These are phyloP conservation scores for Trididemnum clinides DNA, from an alignment of 23 tunicate genomes.

Conservation along the genomic window DNA sequence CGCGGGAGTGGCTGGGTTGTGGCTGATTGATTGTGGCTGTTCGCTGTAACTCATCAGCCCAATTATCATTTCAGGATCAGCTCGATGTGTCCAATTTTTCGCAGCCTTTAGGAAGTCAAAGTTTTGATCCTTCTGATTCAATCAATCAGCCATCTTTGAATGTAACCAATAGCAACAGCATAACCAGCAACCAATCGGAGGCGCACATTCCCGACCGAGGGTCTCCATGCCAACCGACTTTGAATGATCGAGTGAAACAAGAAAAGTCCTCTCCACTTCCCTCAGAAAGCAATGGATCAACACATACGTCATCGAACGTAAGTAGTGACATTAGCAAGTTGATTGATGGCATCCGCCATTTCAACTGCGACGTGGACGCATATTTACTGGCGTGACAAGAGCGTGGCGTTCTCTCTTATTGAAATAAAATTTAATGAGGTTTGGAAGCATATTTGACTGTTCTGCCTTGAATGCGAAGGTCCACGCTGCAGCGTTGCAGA, in stretches of 20 bases:
- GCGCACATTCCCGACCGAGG: not conserved
- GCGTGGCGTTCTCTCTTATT: too few relatives aligned
- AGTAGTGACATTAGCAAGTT: too few relatives aligned
- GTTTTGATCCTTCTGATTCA: not conserved
- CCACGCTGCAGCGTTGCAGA: too few relatives aligned
- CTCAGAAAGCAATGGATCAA: not conserved
- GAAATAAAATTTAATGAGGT: too few relatives aligned
- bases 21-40: not conserved
- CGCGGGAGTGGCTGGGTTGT: too few relatives aligned
- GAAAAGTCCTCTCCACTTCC: constrained; percentile 24
- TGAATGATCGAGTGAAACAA: constrained; percentile 5
- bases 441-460: too few relatives aligned
- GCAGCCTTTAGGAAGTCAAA: not conserved
- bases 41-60: not conserved
- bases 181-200: constrained; percentile 7
- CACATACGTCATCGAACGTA: not conserved
- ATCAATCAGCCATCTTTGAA: not conserved
- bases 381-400: not conserved
- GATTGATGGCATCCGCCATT: too few relatives aligned
- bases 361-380: not conserved
- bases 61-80: not conserved
- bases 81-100: not conserved
- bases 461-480: too few relatives aligned
- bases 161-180: not conserved
- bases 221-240: constrained; percentile 13